Percentiles rank a stretch among this genome's conserved stretches.
These are phyloP conservation scores for Carposina sasakii DNA, from an alignment of 1,140 invertebrate species.

Conservation along the genomic window DNA sequence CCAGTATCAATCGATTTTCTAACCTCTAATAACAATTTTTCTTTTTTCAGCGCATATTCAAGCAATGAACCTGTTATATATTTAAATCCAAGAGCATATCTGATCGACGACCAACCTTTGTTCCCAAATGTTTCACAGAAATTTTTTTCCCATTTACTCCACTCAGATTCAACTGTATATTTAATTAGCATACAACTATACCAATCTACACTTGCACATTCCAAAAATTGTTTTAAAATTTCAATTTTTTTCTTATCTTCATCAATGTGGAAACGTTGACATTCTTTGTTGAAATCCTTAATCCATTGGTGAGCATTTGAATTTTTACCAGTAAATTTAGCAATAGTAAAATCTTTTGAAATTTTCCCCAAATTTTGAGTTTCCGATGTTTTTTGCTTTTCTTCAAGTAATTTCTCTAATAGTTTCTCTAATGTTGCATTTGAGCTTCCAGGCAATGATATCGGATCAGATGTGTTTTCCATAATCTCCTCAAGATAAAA, in stretches of 20 bases:
- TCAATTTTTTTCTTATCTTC: slow-evolving; percentile 35
- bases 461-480: slow-evolving; percentile 8
- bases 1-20: slow-evolving; percentile 15
- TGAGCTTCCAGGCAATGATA: slow-evolving; percentile 11
- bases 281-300: slow-evolving; percentile 34
- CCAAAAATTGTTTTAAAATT: slow-evolving; percentile 36
- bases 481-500: slow-evolving; percentile 34
- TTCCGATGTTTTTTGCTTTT: slow-evolving; percentile 21
- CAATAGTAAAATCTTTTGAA: slow-evolving; percentile 16
- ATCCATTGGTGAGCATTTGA: slow-evolving; percentile 36
- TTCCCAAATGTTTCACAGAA: slow-evolving; percentile 20
- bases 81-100: slow-evolving; percentile 36
- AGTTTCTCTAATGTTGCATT: slow-evolving; percentile 22
- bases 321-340: slow-evolving; percentile 33
- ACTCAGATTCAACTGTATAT: slow-evolving; percentile 23
- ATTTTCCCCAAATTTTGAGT: slow-evolving; percentile 23
- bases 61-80: slow-evolving; percentile 34
- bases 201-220: slow-evolving; percentile 33
- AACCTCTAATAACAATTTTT: slow-evolving; percentile 20
- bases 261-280: slow-evolving; percentile 30
- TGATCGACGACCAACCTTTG: slow-evolving; percentile 20
- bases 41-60: slow-evolving; percentile 2
- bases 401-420: slow-evolving; percentile 20
- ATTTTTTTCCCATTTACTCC: slow-evolving; percentile 18
- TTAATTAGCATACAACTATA: slow-evolving; percentile 28